phyloP scores from a whole-genome alignment of 2,797 vertebrate genomes.

The Danio albolineatus region DNA sequence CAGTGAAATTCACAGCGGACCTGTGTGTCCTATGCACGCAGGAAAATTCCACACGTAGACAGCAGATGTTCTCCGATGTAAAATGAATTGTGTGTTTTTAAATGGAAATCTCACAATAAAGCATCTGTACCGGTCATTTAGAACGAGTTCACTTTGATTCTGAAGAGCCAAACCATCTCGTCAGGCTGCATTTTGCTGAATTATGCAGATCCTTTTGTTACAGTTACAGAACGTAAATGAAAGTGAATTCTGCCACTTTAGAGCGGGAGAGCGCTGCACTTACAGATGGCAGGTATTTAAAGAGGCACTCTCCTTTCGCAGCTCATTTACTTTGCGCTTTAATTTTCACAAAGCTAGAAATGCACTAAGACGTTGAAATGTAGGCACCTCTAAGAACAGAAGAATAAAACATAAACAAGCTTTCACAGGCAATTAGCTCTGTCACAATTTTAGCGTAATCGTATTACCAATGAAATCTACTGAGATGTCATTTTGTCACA shows the following conservation, averaged over 20 bases:
- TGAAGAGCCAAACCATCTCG: not conserved
- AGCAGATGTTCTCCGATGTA: conserved; percentile 27
- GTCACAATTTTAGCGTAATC: conserved; percentile 22
- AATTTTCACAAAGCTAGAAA: conserved; percentile 31
- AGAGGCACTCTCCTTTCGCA: conserved; percentile 36
- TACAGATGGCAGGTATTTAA: conserved; percentile 43
- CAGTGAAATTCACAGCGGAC: not conserved
- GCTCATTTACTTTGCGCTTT: conserved; percentile 41
- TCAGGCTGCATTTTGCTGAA: conserved; percentile 31
- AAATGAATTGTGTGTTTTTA: conserved; percentile 11
- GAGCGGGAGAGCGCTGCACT: not conserved
- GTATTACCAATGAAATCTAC: conserved; percentile 6
- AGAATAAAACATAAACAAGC: conserved; percentile 40
- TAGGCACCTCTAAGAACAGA: conserved; percentile 22
- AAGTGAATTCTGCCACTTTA: conserved; percentile 27
- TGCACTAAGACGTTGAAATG: conserved; percentile 33
- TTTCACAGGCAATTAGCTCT: conserved; percentile 43
- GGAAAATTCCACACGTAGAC: not conserved
- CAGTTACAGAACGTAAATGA: not conserved
- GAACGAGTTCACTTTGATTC: not conserved
- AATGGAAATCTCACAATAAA: conserved; percentile 10
- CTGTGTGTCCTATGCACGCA: not conserved
- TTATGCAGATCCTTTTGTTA: conserved; percentile 35
- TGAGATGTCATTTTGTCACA: conserved; percentile 28
- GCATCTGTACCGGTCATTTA: not conserved